A percentile compares a stretch with the other conserved stretches of the same genome.
Conservation (phyloP, 30 jellyfish, hydroid and myxozoan species). For the Cassiopea xamachana region DNA sequence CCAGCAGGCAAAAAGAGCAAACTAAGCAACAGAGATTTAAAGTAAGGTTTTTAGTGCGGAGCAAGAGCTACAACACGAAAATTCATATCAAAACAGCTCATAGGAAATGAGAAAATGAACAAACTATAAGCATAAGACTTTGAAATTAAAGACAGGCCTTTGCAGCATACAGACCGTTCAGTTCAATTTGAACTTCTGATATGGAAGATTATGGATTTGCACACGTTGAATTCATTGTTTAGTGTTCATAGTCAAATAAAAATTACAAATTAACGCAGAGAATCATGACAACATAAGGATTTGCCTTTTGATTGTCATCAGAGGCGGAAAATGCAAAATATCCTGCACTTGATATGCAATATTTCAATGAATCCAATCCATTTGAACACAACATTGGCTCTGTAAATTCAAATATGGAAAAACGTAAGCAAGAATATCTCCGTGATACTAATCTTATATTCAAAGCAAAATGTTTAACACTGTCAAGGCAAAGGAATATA, state of each 20-base stretch:
- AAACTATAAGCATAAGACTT: neutral
- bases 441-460: too few species aligned
- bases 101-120: too few species aligned
- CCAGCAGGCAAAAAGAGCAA: too few species aligned
- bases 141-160: neutral
- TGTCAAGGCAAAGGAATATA: neutral
- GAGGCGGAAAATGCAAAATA: constrained; percentile 54
- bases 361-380: constrained; percentile 48
- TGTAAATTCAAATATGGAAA: neutral
- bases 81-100: too few species aligned
- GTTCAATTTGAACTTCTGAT: neutral
- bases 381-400: constrained; percentile 48
- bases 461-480: neutral
- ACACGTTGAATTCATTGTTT: too few species aligned
- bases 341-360: constrained; percentile 72
- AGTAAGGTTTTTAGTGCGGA: too few species aligned
- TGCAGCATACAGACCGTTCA: neutral
- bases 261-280: neutral
- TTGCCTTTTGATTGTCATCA: constrained; percentile 42
- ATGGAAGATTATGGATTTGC: too few species aligned
- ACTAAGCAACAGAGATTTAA: too few species aligned
- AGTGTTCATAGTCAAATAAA: neutral
- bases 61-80: too few species aligned
- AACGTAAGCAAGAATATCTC: neutral
- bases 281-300: too few species aligned